Percentiles rank a stretch among this genome's conserved stretches.
Evolutionary conservation across 2,888 invertebrate species (phyloP).

Genomic region (Rhopalosiphum nymphaeae): DNA sequence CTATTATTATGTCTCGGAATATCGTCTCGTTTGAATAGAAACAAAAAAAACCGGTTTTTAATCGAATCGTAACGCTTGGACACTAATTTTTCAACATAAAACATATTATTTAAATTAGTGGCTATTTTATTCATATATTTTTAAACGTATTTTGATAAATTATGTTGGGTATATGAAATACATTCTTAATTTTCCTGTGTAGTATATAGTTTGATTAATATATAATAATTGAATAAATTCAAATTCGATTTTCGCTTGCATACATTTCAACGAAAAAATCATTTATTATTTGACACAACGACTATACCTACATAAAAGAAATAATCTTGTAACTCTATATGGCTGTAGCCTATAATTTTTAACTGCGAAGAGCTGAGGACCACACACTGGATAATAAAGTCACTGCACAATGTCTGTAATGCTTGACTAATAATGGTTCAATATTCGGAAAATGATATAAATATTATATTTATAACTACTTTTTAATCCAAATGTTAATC

Average conservation of each 20-base stretch:
- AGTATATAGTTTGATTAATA: neutral
- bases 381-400: neutral
- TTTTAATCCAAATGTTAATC: conserved; percentile 20
- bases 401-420: neutral
- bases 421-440: neutral
- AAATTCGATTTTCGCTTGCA: neutral
- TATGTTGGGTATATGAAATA: neutral
- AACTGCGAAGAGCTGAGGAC: neutral
- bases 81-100: neutral
- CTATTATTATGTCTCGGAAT: neutral
- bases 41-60: neutral
- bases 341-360: neutral
- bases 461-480: conserved; percentile 5
- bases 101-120: neutral
- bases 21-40: neutral
- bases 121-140: neutral
- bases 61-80: neutral
- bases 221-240: neutral
- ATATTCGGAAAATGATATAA: neutral
- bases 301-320: neutral
- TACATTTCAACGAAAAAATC: neutral
- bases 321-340: neutral
- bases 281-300: neutral
- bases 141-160: neutral
- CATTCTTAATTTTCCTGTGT: neutral